Percentiles rank a stretch among this genome's conserved stretches.
phyloP scores from a whole-genome alignment of 2,888 invertebrate genomes.

The Mesodorylaimus sp. region DNA sequence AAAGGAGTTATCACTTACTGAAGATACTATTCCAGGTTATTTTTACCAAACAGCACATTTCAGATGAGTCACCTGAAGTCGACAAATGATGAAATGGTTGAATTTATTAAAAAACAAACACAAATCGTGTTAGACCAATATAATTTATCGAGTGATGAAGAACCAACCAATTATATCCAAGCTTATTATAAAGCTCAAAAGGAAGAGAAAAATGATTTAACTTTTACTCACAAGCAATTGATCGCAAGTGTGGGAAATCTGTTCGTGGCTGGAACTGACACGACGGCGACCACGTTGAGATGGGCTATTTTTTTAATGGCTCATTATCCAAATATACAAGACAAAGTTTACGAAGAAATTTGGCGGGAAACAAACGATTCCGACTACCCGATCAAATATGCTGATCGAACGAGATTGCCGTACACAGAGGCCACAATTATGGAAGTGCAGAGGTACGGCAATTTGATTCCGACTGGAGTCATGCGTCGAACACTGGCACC shows the following conservation, averaged over 20 bases:
- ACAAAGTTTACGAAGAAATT: conserved; percentile 23
- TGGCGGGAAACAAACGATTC: conserved; percentile 16
- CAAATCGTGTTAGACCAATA: background rate
- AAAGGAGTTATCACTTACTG: no score
- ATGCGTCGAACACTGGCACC: background rate
- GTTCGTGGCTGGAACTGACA: conserved; percentile 14
- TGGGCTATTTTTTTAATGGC: conserved; percentile 12
- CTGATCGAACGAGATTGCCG: background rate
- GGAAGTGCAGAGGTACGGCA: background rate
- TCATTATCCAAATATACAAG: conserved; percentile 16
- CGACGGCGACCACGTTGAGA: conserved; percentile 12
- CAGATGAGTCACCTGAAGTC: no score
- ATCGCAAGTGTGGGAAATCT: conserved; percentile 6
- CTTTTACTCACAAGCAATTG: conserved; percentile 11
- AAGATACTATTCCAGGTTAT: no score
- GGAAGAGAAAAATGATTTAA: background rate
- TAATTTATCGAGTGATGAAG: background rate
- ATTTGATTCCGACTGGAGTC: background rate
- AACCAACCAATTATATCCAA: conserved; percentile 9
- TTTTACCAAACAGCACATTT: no score
- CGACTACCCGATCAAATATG: conserved; percentile 8
- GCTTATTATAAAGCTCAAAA: conserved; percentile 8
- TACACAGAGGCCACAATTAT: background rate
- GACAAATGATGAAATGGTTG: no score
- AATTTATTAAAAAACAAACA: no score